These are phyloP conservation scores for Clamator glandarius DNA, from an alignment of 2,797 vertebrate species.

Conservation along the genomic window DNA sequence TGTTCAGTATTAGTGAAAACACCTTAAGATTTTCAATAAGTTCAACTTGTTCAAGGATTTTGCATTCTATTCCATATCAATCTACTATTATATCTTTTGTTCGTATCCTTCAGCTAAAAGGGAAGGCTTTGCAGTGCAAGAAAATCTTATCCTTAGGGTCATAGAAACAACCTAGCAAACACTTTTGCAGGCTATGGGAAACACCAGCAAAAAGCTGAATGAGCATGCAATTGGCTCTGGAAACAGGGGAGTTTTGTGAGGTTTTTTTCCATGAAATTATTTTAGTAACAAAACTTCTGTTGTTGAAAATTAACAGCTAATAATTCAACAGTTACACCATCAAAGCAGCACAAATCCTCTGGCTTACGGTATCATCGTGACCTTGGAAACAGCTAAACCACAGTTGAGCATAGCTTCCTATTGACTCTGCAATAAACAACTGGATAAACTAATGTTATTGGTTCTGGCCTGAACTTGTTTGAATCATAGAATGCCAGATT, in stretches of 20 bases:
- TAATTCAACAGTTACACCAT: neutral
- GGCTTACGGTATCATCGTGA: neutral
- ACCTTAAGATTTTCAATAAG: neutral
- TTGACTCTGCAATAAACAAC: neutral
- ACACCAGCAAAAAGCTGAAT: neutral
- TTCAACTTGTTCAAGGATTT: neutral
- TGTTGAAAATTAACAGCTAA: neutral
- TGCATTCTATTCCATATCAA: neutral
- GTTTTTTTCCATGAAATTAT: neutral
- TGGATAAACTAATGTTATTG: neutral
- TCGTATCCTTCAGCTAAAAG: neutral
- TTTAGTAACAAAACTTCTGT: neutral
- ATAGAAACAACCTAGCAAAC: neutral
- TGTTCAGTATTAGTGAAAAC: neutral
- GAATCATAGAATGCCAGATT: no score
- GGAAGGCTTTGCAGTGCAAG: neutral
- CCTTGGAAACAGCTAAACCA: neutral
- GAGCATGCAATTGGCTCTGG: neutral
- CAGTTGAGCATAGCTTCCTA: neutral
- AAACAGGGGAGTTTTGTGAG: neutral
- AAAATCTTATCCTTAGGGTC: neutral
- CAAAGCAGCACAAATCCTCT: neutral
- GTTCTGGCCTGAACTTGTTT: neutral
- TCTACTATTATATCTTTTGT: neutral
- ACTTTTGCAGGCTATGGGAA: neutral